Conservation (phyloP, 2,113 vertebrate genomes). For the Odontophorus gujanensis region DNA sequence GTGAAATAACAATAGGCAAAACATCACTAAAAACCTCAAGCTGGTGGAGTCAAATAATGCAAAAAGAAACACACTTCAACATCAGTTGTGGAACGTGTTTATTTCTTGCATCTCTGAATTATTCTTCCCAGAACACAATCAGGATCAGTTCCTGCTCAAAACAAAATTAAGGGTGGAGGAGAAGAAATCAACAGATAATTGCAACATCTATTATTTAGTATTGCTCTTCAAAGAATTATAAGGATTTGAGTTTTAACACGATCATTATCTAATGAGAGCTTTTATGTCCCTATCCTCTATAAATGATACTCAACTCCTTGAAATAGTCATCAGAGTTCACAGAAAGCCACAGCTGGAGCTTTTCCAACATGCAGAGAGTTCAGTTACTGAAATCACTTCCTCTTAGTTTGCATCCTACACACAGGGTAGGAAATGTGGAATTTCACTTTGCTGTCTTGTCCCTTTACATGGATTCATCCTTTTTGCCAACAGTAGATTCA, state of each 20-base stretch:
- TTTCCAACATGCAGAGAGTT: neutral
- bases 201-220: neutral
- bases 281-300: neutral
- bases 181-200: neutral
- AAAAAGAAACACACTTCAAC: neutral
- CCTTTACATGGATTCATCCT: neutral
- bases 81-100: neutral
- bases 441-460: constrained; percentile 22
- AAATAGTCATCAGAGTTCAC: neutral
- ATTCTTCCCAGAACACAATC: neutral
- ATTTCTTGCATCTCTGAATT: neutral
- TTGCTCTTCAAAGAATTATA: neutral
- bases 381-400: constrained; percentile 27
- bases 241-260: neutral
- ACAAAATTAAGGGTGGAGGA: neutral
- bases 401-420: neutral
- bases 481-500: neutral
- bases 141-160: neutral
- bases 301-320: neutral
- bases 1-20: neutral
- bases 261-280: constrained; percentile 1
- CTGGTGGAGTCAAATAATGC: neutral
- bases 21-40: neutral
- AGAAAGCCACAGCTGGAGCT: neutral
- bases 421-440: neutral